These are phyloP conservation scores for Conus betulinus DNA, from an alignment of 1,140 invertebrate species.

Conservation along the genomic window DNA sequence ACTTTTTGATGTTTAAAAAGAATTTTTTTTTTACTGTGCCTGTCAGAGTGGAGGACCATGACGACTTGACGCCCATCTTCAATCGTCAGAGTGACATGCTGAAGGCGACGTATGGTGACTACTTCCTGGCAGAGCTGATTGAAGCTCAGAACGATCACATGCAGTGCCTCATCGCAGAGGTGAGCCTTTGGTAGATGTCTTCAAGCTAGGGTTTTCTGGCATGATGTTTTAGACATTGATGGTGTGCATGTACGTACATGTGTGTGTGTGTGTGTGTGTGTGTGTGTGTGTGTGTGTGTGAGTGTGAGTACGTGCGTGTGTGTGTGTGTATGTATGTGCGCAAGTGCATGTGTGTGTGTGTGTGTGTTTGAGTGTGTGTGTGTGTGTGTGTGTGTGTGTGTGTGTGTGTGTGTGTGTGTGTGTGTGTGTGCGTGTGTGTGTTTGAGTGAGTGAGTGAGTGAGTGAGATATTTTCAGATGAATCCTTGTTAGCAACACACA, in stretches of 20 bases:
- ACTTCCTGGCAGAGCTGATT: slow-evolving; percentile 84
- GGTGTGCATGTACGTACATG: not conserved
- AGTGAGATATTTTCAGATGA: too few relatives aligned
- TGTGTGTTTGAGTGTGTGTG: too few relatives aligned
- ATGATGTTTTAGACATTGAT: not conserved
- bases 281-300: too few relatives aligned
- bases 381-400: too few relatives aligned
- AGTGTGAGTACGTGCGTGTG: too few relatives aligned
- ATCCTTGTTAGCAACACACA: too few relatives aligned
- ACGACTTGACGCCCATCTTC: slow-evolving; percentile 83
- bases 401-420: too few relatives aligned
- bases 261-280: too few relatives aligned
- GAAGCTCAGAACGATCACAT: slow-evolving; percentile 78
- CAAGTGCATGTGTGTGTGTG: too few relatives aligned
- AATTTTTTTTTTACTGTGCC: slow-evolving; percentile 31
- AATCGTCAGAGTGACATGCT: slow-evolving; percentile 78
- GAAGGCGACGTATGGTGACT: slow-evolving; percentile 82
- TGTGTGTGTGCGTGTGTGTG: too few relatives aligned
- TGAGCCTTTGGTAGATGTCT: slow-evolving; percentile 38
- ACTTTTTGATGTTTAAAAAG: not conserved
- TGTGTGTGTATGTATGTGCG: too few relatives aligned
- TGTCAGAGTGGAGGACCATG: slow-evolving; percentile 83
- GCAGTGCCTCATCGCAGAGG: slow-evolving; percentile 76
- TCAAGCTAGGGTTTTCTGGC: not conserved
- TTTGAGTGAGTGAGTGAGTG: too few relatives aligned